Evolutionary conservation across 2,888 invertebrate genomes (phyloP).

Genomic region (Siphlonurus alternatus): DNA sequence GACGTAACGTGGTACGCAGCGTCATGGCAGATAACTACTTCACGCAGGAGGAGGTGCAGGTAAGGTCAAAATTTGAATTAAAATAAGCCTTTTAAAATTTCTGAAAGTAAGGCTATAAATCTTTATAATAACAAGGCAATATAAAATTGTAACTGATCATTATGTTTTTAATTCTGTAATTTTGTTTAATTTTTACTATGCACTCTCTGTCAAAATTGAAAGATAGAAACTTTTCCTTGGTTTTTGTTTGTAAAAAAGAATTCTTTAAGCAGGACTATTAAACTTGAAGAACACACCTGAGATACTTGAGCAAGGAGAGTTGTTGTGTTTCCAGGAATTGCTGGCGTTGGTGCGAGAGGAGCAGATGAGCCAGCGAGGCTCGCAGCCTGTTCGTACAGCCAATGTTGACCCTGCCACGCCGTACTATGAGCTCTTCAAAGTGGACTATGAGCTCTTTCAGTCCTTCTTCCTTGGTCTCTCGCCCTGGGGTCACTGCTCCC

Average conservation of each 20-base stretch:
- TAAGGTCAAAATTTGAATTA: constrained; percentile 14
- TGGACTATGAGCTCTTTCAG: constrained; percentile 83
- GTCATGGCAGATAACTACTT: constrained; percentile 53
- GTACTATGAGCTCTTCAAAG: constrained; percentile 65
- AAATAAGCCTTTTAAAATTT: not conserved
- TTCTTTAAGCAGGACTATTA: not conserved
- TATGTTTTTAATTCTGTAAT: no score
- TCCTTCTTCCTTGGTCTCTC: constrained; percentile 66
- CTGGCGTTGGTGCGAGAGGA: constrained; percentile 54
- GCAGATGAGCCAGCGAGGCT: not conserved
- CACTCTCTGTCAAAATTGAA: no score
- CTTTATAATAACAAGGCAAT: no score
- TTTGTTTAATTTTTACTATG: no score
- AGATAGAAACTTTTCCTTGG: no score
- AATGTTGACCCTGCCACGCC: constrained; percentile 50
- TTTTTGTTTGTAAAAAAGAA: no score
- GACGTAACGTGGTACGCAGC: constrained; percentile 68
- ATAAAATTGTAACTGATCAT: no score
- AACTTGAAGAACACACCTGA: not conserved
- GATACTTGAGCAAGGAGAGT: not conserved
- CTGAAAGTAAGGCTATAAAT: no score
- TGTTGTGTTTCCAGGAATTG: constrained; percentile 30
- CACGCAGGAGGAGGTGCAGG: constrained; percentile 44
- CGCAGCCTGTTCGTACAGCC: not conserved
- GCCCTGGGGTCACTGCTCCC: constrained; percentile 78